A percentile compares a stretch with the other conserved stretches of the same genome.
Conservation (phyloP, 2,797 vertebrate species). For the Tapirus indicus region DNA sequence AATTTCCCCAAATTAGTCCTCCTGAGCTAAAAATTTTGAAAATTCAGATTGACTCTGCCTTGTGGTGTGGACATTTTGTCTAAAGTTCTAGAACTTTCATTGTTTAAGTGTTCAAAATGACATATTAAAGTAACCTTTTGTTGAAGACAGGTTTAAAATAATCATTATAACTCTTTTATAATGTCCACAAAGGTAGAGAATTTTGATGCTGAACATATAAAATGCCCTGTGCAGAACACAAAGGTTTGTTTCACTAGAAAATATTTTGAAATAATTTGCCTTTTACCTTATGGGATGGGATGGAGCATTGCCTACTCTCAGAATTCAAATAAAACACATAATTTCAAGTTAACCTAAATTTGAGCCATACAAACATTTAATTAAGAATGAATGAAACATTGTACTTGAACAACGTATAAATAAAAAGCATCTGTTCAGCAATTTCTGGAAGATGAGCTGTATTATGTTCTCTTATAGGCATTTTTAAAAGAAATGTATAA, state of each 20-base stretch:
- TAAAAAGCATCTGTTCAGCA: constrained; percentile 80
- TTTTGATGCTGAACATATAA: constrained; percentile 67
- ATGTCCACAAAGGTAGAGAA: neutral
- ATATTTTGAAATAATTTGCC: constrained; percentile 60
- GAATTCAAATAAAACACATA: constrained; percentile 84
- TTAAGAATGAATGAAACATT: constrained; percentile 83
- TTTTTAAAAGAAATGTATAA: constrained; percentile 63
- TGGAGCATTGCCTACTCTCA: constrained; percentile 64
- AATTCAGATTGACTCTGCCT: neutral
- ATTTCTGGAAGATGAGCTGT: constrained; percentile 73
- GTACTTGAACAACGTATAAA: constrained; percentile 76
- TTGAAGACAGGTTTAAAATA: constrained; percentile 49
- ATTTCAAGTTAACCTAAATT: constrained; percentile 83
- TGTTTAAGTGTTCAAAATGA: constrained; percentile 37
- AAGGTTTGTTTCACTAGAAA: constrained; percentile 71
- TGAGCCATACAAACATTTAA: constrained; percentile 83
- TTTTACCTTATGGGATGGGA: constrained; percentile 34
- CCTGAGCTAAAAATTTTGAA: constrained; percentile 23
- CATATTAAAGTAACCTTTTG: neutral
- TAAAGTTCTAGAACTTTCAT: constrained; percentile 36
- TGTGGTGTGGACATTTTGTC: neutral
- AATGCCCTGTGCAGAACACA: constrained; percentile 42
- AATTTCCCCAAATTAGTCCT: neutral
- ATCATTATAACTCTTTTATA: constrained; percentile 15
- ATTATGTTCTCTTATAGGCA: constrained; percentile 54